Base-by-base conservation (phyloP, 2,888 invertebrate species). In the Eustalomyia histrio region DNA sequence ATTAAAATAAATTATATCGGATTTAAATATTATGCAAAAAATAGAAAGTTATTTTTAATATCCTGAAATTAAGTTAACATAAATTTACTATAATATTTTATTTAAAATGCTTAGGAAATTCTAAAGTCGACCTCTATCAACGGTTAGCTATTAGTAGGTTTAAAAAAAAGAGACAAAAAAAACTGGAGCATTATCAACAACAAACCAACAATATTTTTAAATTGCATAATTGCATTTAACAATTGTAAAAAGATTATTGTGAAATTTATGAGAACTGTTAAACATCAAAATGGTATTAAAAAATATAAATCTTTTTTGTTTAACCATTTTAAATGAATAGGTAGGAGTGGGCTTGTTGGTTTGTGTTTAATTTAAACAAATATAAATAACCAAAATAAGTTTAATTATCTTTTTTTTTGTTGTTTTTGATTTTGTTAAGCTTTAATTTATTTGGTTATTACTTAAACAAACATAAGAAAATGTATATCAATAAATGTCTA, bases 401-500 rank as follows among this genome's bases (percentile, higher is more conserved):
- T 61, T 72, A 67, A 78, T 78, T 78, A 72, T n/a, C 10, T 17
- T 12, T n/a, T 63, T 65, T 50, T 61, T 53, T 12, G 4, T n/a
- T 68, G 58, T 57, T 60, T 53, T n/a, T n/a, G n/a, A n/a, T n/a
- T 14, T 9, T 21, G 9, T 7, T 14, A 18, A 12, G 17, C 6
- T 43, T 39, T 17, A 74, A 12, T 47, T 47, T 47, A 33, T 47
- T 63, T 68, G 3, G 35, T 55, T 61, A 47, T 29, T 43, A 39
- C 18, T 39, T 52, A 64, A 52, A 29, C 33, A 17, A 35, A 64
- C 29, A 10, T n/a, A n/a, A n/a, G 17, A 63, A 21, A 43, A 43
- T 18, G 8, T 21, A 43, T 50, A 50, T 65, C 67, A 72, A 73
- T 67, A 79, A 79, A 79, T 79, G 67, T 79, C 72, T 73, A 79